These are phyloP conservation scores for Protaetia brevitarsis DNA, from an alignment of 1,140 invertebrate genomes.

Conservation along the genomic window DNA sequence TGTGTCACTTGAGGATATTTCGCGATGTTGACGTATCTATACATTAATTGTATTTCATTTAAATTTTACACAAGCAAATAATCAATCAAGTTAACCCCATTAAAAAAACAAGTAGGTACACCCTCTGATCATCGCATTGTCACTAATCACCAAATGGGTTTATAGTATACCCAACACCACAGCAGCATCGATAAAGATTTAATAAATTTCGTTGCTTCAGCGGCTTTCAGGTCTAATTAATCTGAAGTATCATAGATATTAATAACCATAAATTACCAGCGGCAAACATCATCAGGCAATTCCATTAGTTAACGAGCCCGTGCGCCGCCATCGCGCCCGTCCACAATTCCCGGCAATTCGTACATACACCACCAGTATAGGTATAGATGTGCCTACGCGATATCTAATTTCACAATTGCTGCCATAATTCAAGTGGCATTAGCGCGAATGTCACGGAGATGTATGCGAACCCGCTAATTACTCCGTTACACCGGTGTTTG, in stretches of 20 bases:
- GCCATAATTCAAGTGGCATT: conserved; percentile 43
- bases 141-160: too few relatives aligned
- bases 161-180: too few relatives aligned
- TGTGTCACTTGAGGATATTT: too few relatives aligned
- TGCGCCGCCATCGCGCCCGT: conserved; percentile 19
- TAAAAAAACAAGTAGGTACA: too few relatives aligned
- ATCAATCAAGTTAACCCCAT: too few relatives aligned
- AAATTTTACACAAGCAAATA: too few relatives aligned
- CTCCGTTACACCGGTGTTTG: conserved; percentile 26
- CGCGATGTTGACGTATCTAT: too few relatives aligned
- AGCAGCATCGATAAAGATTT: conserved; percentile 1
- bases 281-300: conserved; percentile 45
- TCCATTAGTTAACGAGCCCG: conserved; percentile 37
- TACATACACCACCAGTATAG: conserved; percentile 4
- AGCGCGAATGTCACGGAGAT: conserved; percentile 25
- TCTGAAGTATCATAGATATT: conserved; percentile 22
- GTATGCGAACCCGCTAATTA: conserved; percentile 27
- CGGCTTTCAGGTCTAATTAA: conserved; percentile 20
- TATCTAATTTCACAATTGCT: conserved; percentile 47
- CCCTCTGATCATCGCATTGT: too few relatives aligned
- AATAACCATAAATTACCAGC: conserved; percentile 43
- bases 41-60: too few relatives aligned
- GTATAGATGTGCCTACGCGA: conserved; percentile 26
- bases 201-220: conserved; percentile 17
- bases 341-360: not conserved